These are phyloP conservation scores for Muscicapa adusta DNA, from an alignment of 2,113 vertebrate genomes.

Conservation along the genomic window DNA sequence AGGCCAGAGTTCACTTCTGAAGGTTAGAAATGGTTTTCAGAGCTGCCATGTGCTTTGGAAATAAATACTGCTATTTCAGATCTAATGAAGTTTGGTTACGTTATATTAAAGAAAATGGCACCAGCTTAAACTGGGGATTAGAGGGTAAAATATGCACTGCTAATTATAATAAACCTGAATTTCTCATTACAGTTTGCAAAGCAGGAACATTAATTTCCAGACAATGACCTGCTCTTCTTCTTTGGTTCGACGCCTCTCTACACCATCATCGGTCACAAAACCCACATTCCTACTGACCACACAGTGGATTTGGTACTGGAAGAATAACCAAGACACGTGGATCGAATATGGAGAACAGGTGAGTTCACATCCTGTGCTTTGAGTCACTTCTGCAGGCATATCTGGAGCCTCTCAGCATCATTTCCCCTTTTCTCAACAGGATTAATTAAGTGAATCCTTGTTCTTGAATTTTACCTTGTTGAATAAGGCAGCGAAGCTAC, in stretches of 20 bases:
- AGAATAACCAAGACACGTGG: constrained; percentile 74
- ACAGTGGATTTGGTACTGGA: constrained; percentile 88
- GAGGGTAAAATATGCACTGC: not conserved
- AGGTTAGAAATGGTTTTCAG: not conserved
- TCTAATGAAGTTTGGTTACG: not conserved
- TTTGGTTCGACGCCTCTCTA: constrained; percentile 78
- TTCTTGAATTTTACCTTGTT: not conserved
- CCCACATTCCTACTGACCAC: constrained; percentile 80
- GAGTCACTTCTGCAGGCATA: not conserved
- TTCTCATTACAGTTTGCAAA: not conserved
- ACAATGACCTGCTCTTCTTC: constrained; percentile 64
- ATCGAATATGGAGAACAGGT: constrained; percentile 77
- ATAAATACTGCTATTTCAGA: not conserved
- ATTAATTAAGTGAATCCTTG: not conserved
- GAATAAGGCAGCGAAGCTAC: not conserved
- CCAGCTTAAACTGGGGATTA: not conserved
- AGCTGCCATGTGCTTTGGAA: not conserved
- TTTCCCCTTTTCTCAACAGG: not conserved
- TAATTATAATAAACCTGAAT: not conserved
- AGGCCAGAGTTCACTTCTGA: not conserved
- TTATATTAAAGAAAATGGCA: not conserved
- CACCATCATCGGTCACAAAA: constrained; percentile 77
- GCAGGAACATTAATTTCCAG: constrained; percentile 70
- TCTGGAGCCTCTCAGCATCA: not conserved
- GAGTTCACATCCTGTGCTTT: not conserved